Evolutionary conservation across 2,113 vertebrate species (phyloP).

Genomic region (Todiramphus chloris): DNA sequence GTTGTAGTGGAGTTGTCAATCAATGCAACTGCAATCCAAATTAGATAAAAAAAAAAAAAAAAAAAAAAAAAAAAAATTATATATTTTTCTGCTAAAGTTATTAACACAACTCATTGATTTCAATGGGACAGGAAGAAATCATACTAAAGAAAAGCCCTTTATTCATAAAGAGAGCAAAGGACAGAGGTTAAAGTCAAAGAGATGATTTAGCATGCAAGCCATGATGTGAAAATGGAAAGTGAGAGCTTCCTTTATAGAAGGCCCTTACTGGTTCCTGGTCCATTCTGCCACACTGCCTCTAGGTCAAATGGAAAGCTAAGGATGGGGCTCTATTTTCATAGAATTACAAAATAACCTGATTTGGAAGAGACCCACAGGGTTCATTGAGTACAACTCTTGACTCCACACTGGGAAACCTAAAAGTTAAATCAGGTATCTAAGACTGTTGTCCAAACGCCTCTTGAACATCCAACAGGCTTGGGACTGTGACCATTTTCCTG

Average conservation of each 20-base stretch:
- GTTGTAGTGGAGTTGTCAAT: constrained; percentile 44
- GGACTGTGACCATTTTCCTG: accelerated
- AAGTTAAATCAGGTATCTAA: not conserved
- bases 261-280: not conserved
- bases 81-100: not conserved
- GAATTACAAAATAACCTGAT: not conserved
- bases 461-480: not conserved
- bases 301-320: not conserved
- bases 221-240: not conserved
- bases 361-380: not conserved
- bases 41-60: not conserved
- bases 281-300: not conserved
- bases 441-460: not conserved
- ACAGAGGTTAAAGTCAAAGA: not conserved
- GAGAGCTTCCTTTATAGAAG: not conserved
- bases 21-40: constrained; percentile 22
- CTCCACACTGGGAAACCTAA: not conserved
- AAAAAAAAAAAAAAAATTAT: not conserved
- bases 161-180: not conserved
- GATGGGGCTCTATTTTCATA: not conserved
- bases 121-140: not conserved
- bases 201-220: not conserved
- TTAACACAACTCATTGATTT: not conserved
- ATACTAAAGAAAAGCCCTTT: not conserved
- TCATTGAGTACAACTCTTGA: not conserved